Conservation (phyloP, 37 sponge, comb jelly and placozoan species). For the Ianthella basta region DNA sequence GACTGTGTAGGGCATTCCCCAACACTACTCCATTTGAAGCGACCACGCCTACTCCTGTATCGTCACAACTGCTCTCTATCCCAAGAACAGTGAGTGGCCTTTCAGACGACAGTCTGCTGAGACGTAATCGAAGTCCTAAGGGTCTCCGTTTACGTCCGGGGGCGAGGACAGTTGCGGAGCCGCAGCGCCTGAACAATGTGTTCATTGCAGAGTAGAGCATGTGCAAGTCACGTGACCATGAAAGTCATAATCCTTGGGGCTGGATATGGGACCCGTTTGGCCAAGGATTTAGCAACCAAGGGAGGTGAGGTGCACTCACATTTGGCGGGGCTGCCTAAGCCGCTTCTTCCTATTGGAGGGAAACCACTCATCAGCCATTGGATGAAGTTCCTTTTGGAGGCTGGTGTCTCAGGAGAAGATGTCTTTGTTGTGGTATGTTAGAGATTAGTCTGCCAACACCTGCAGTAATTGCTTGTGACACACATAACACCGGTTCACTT, state of each 20-base stretch:
- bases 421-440: constrained; percentile 21
- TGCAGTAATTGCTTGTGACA: too few relatives aligned
- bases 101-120: background rate
- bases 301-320: constrained; percentile 28
- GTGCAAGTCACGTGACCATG: constrained; percentile 42
- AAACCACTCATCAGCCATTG: constrained; percentile 65
- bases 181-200: too few relatives aligned
- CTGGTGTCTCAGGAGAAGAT: background rate
- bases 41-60: constrained; percentile 79
- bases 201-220: too few relatives aligned
- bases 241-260: constrained; percentile 79
- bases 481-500: too few relatives aligned
- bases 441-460: too few relatives aligned
- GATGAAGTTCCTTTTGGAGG: constrained; percentile 31
- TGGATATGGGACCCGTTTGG: constrained; percentile 85
- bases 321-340: constrained; percentile 68
- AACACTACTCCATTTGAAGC: constrained; percentile 37
- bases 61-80: constrained; percentile 89
- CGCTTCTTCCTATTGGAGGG: constrained; percentile 77
- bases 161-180: too few relatives aligned
- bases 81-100: constrained; percentile 60
- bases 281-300: constrained; percentile 43
- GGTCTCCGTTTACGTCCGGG: too few relatives aligned
- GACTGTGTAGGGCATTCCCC: constrained; percentile 60
- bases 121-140: background rate